Evolutionary conservation across 2,113 vertebrate species (phyloP).

Genomic region (Diadophis punctatus): DNA sequence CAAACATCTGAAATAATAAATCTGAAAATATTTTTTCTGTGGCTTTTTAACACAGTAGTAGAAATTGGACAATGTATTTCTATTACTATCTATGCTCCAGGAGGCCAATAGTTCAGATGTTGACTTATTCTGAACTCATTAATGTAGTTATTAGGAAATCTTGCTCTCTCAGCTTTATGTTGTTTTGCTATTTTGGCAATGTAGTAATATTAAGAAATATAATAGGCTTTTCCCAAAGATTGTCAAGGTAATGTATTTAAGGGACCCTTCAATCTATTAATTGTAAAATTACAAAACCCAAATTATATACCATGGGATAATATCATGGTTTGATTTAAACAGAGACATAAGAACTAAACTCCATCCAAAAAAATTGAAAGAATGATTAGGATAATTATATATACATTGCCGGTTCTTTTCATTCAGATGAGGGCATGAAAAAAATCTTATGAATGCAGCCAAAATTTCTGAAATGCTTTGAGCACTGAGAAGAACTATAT

Average conservation of each 20-base stretch:
- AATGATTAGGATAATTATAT: not conserved
- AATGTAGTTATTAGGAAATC: not conserved
- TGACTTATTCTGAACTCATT: not conserved
- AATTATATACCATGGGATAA: not conserved
- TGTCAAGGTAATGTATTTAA: not conserved
- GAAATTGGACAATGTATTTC: not conserved
- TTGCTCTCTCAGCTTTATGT: not conserved
- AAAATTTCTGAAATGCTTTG: not conserved
- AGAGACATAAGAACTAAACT: not conserved
- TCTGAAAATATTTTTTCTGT: not conserved
- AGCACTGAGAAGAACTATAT: not conserved
- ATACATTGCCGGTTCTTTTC: not conserved
- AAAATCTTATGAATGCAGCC: not conserved
- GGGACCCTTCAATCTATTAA: not conserved
- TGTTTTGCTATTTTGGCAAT: not conserved
- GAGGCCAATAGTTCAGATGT: not conserved
- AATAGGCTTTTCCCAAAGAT: not conserved
- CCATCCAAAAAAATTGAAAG: not conserved
- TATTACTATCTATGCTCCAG: not conserved
- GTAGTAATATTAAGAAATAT: not conserved
- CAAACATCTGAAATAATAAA: not conserved
- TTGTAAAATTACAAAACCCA: not conserved
- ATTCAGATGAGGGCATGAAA: not conserved
- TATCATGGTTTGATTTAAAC: not conserved
- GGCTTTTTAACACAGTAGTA: not conserved